Percentiles rank a stretch among this genome's conserved stretches.
phyloP scores from a whole-genome alignment of 2,888 invertebrate species.

The Hypomecis punctinalis region DNA sequence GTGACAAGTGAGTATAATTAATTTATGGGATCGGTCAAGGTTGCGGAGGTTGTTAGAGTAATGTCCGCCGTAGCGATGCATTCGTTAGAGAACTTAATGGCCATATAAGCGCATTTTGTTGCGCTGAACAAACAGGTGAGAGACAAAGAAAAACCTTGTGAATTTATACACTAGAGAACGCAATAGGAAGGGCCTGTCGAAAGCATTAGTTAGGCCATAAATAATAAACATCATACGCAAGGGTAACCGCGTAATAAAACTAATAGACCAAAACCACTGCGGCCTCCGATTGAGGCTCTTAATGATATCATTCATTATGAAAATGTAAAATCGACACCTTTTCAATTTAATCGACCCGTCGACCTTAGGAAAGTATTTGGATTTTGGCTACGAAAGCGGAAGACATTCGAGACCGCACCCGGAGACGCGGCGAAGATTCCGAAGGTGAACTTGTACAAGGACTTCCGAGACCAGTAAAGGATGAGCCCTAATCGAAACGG shows the following conservation, averaged over 20 bases:
- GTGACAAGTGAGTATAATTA: slow-evolving; percentile 66
- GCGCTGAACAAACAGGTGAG: slow-evolving; percentile 33
- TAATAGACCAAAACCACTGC: slow-evolving; percentile 70
- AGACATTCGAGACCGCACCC: slow-evolving; percentile 63
- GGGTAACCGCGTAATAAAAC: slow-evolving; percentile 80
- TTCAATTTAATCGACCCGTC: slow-evolving; percentile 76
- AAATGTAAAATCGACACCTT: slow-evolving; percentile 71
- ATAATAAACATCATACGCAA: slow-evolving; percentile 68
- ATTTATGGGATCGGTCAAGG: slow-evolving; percentile 73
- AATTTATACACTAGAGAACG: slow-evolving; percentile 43
- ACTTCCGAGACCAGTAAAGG: slow-evolving; percentile 67
- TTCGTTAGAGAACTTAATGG: slow-evolving; percentile 37
- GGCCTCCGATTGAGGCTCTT: slow-evolving; percentile 66
- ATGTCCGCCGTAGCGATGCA: slow-evolving; percentile 18
- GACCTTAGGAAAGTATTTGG: slow-evolving; percentile 75
- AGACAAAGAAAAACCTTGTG: slow-evolving; percentile 52
- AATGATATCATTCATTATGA: slow-evolving; percentile 68
- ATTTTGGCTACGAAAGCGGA: slow-evolving; percentile 75
- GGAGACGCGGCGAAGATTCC: slow-evolving; percentile 60
- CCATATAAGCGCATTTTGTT: slow-evolving; percentile 38
- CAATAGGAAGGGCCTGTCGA: slow-evolving; percentile 65
- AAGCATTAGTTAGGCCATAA: slow-evolving; percentile 59
- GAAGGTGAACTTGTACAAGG: slow-evolving; percentile 74
- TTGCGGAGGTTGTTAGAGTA: slow-evolving; percentile 41
- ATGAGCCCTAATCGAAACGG: slow-evolving; percentile 75